Evolutionary conservation across 1,140 invertebrate species (phyloP).

Genomic region (Pygmarrhopalites habei): DNA sequence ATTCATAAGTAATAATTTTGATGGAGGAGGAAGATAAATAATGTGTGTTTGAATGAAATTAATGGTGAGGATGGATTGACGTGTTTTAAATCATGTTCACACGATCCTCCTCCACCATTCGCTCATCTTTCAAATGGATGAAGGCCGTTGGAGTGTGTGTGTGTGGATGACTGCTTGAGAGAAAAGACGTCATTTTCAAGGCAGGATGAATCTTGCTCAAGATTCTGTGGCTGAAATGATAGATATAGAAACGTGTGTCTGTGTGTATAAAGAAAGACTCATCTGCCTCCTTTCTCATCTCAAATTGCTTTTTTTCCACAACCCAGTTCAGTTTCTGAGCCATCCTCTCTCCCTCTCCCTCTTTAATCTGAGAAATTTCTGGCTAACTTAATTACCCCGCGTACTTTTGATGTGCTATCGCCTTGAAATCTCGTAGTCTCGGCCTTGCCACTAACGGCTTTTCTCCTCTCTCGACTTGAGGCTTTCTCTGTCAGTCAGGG

Average conservation of each 20-base stretch:
- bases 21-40: no score
- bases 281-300: neutral
- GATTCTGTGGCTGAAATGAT: neutral
- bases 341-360: neutral
- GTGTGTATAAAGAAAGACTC: neutral
- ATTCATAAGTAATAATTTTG: no score
- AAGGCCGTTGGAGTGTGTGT: no score
- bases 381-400: conserved; percentile 8
- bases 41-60: no score
- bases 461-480: neutral
- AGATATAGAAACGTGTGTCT: neutral
- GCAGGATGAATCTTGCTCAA: neutral
- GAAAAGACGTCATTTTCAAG: neutral
- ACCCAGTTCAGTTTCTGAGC: neutral
- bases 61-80: no score
- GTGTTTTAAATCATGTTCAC: no score
- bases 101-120: no score
- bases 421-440: no score
- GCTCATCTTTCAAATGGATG: no score
- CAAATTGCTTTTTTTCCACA: neutral
- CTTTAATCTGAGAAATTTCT: conserved; percentile 3
- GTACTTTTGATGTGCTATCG: neutral
- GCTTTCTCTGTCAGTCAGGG: neutral
- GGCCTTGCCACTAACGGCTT: no score
- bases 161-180: no score